These are phyloP conservation scores for Diachrysia chrysitis DNA, from an alignment of 2,888 invertebrate genomes.

Conservation along the genomic window DNA sequence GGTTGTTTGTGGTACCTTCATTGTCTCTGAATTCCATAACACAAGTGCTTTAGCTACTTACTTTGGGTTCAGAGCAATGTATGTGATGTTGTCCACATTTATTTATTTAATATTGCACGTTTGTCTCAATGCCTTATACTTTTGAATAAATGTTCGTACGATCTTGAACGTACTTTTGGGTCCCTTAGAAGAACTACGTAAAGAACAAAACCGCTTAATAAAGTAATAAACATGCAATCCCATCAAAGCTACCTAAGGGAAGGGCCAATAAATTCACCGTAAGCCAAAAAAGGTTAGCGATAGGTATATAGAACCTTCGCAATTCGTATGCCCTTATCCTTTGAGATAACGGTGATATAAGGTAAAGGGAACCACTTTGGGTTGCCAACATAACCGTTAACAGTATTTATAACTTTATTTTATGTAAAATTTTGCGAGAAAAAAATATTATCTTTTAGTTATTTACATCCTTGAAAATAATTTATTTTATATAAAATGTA, in stretches of 20 bases:
- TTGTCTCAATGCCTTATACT: too few species aligned
- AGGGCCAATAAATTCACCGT: slow-evolving; percentile 35
- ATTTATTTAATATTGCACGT: too few species aligned
- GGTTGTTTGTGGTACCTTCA: too few species aligned
- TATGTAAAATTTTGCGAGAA: background rate
- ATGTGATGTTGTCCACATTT: too few species aligned
- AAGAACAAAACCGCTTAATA: background rate
- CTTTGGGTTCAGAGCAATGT: too few species aligned
- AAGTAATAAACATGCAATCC: background rate
- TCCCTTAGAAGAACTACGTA: background rate
- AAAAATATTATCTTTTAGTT: too few species aligned
- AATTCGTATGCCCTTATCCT: slow-evolving; percentile 43
- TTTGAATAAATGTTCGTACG: background rate
- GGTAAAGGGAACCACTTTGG: slow-evolving; percentile 24
- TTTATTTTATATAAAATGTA: too few species aligned
- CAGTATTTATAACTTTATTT: background rate
- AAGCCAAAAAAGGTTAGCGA: slow-evolving; percentile 23
- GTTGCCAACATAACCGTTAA: background rate
- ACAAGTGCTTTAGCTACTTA: too few species aligned
- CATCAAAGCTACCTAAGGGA: slow-evolving; percentile 9
- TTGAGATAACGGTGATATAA: slow-evolving; percentile 52
- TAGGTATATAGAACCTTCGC: slow-evolving; percentile 19
- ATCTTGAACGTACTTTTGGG: background rate
- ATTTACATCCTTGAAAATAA: too few species aligned
- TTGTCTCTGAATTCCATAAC: too few species aligned